Conservation (phyloP, 2,797 vertebrate species). For the Tokudaia tokunoshimensis region DNA sequence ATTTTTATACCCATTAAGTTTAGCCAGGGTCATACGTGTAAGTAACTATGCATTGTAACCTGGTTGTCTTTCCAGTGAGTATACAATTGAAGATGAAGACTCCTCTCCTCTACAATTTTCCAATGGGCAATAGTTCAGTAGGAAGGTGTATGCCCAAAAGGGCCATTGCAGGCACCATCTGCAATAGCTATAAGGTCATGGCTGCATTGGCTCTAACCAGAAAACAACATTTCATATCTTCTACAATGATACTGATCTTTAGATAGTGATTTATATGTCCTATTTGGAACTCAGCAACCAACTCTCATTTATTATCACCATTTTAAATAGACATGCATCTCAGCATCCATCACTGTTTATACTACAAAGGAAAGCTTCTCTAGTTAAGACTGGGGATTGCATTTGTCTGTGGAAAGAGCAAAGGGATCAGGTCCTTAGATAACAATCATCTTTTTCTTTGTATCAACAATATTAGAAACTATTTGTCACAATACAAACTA, state of each 20-base stretch:
- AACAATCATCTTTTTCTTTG: neutral
- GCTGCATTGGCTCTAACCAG: neutral
- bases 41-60: neutral
- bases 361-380: neutral
- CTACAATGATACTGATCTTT: neutral
- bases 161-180: neutral
- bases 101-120: neutral
- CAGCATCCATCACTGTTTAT: neutral
- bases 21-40: neutral
- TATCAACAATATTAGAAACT: neutral
- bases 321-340: neutral
- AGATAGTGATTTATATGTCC: neutral
- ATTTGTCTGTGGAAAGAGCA: neutral
- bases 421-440: neutral
- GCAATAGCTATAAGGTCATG: neutral
- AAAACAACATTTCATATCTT: neutral
- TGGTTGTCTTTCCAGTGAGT: neutral
- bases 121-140: neutral
- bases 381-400: neutral
- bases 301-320: neutral
- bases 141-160: neutral
- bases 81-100: neutral
- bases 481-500: slow-evolving; percentile 20
- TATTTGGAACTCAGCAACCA: neutral
- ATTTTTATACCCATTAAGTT: neutral